Evolutionary conservation across 1,140 invertebrate species (phyloP), one percentile per base, ranked within the genome.

Genomic region (Trialeurodes vaporariorum): DNA sequence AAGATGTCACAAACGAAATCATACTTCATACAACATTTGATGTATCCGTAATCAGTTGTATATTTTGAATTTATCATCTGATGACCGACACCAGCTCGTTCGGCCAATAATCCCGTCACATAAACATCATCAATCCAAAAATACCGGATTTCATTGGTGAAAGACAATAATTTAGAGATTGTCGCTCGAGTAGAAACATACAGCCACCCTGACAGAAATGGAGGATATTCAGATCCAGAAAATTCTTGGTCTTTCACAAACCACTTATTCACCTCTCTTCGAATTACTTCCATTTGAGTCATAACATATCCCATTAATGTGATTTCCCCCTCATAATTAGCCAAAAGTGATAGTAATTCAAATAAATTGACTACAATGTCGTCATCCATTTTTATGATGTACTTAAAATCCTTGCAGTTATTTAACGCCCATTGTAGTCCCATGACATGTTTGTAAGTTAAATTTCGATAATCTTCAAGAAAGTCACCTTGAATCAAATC

Each of bases 91-190:
- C 71, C 71, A 24, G 66, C 26, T 49, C 67, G 60, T 22, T 26
- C 11, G 1, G 86, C 84, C 66, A 91, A 75, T 12, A 85, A 85
- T 27, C 91, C 91, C 0, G 90, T 92, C 23, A 93, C 80, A 71
- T 88, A 85, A 13, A 92, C 89, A 78, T 93, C 91, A 75, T 93
- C 91, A 63, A 93, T 90, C 91, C 91, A 93, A 79, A 93, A 92
- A 76, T 87, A 91, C 5, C 79, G 78, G 17, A 81, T 74, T 21
- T 69, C 71, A 74, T 88, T 86, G 1, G 86, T 85, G 66, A 83
- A 81, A 65, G 77, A 77, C 68, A 87, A 88, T 21, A 91, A 73
- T 24, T 81, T 75, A 71, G 83, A 83, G 25, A 85, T 83, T 40
- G 87, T 85, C 77, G 90, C 87, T 13, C 84, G 81, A 0, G 88